Evolutionary conservation across 2,888 invertebrate genomes (phyloP), one percentile per base, ranked within the genome.

Genomic region (Metopia argyrocephala): DNA sequence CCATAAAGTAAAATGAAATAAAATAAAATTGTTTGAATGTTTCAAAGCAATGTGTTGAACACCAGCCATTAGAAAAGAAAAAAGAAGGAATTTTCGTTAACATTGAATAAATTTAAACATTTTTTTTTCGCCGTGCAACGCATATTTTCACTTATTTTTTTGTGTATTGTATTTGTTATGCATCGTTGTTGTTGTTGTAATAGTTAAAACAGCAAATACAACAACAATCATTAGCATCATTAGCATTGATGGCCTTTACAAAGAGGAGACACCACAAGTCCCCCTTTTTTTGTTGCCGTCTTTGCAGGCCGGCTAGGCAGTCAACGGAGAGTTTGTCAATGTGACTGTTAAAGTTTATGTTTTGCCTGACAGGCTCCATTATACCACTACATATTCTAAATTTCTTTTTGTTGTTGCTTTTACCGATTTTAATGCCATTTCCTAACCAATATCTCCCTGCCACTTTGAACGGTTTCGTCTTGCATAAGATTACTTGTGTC

Each of bases 311-410:
- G n/a, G n/a, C n/a, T n/a, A n/a, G 15, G 15, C 38, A 73, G 69
- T 70, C 80, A 66, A 75, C 74, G 62, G 61, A 70, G 81, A 81
- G 78, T 81, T 81, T 81, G 81, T 81, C 81, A 81, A 78, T 75
- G 74, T 78, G 80, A 84, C 83, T 83, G 83, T 79, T 80, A 82
- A 84, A 83, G 80, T 84, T 84, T 83, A 84, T 84, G 84, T 83
- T 80, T 82, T 82, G 71, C 82, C 83, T 84, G 84, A 84, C 84
- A 82, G 84, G 83, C 83, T 84, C 84, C 84, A 84, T 84, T 84
- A 84, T 83, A 83, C 68, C 79, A 75, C 73, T 59, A 76, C 81
- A 75, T 81, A 78, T 81, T 78, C 78, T 61, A 82, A 80, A 78
- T 78, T 38, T 31, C 45, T 61, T 56, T 64, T 56, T 62, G 27